Evolutionary conservation across 2,888 invertebrate genomes (phyloP), one percentile per base, ranked within the genome.

Genomic region (Esperia sulphurella): DNA sequence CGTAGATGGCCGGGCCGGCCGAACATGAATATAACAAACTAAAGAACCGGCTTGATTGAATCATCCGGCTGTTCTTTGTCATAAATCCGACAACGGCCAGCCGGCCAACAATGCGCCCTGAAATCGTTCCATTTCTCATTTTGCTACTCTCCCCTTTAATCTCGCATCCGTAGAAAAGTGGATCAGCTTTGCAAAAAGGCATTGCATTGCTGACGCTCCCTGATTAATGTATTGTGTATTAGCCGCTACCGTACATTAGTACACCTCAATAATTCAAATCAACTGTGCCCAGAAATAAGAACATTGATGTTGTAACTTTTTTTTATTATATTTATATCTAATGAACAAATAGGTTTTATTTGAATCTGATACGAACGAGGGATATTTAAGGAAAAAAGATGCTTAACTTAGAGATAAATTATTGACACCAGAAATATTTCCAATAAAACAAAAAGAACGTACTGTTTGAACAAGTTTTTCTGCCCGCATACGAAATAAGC

Each of bases 61-160:
- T 89, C 88, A 89, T 86, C 85, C 85, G 71, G 78, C 80, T 75
- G 83, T 83, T 86, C 88, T 88, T 88, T 89, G 88, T 88, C 88
- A 88, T 89, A 88, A 88, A 86, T 87, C 87, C 87, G 84, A 83
- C 85, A 82, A 83, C 86, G 85, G 84, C 77, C 81, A 71, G 80
- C 77, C 78, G 69, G 75, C 84, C 81, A 82, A 89, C 88, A 89
- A 88, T 89, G 81, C 86, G 83, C 80, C 77, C 84, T 83, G 84
- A 87, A 88, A 88, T 88, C 85, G 88, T 86, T 88, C 79, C 86
- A 88, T 88, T 88, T 87, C 88, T 87, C 88, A 87, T 88, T 89
- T 89, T 89, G 88, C 83, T 88, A 85, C 82, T 77, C 79, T 83
- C 85, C 85, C 84, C 86, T 88, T 87, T 88, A 89, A 88, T 88